phyloP scores from a whole-genome alignment of 2,797 vertebrate species.

The Helicolenus hilgendorfi region DNA sequence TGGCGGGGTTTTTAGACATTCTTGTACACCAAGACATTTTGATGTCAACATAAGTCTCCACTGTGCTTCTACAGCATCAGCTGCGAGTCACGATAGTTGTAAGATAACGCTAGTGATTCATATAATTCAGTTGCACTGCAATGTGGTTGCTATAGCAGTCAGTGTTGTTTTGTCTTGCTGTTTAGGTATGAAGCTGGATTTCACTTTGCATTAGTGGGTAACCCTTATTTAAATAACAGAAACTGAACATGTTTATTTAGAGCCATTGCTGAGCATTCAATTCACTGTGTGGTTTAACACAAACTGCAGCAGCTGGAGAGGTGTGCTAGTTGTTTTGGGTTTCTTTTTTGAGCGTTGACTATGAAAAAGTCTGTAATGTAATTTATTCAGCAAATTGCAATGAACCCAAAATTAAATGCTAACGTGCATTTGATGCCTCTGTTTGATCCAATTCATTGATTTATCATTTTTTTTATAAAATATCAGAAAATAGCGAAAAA shows the following conservation, averaged over 20 bases:
- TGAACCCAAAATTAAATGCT: background rate
- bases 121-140: background rate
- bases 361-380: background rate
- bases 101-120: background rate
- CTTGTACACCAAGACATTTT: background rate
- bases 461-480: too few relatives aligned
- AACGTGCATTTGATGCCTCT: background rate
- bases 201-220: background rate
- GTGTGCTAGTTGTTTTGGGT: background rate
- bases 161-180: background rate
- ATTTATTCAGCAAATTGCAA: background rate
- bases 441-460: background rate
- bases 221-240: background rate
- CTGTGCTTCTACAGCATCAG: background rate
- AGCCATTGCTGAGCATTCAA: background rate
- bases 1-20: background rate
- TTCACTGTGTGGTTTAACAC: background rate
- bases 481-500: too few relatives aligned
- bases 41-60: background rate
- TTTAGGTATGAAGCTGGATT: conserved; percentile 16
- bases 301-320: background rate
- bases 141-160: background rate
- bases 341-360: background rate
- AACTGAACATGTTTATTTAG: background rate
- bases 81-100: background rate